phyloP scores from a whole-genome alignment of 2,888 invertebrate species.

The Siphlonurus alternatus region DNA sequence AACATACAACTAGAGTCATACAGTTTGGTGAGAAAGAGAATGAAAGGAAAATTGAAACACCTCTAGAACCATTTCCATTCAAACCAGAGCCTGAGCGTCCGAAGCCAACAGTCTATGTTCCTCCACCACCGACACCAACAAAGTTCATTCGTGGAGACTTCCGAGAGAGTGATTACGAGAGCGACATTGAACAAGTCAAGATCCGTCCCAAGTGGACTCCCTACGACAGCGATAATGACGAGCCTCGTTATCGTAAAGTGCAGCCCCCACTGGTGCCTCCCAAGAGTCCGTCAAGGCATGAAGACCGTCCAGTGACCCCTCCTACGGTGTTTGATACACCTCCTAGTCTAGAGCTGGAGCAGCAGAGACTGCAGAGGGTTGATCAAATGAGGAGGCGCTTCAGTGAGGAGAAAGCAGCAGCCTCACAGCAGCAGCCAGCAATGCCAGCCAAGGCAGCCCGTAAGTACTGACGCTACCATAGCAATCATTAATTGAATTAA shows the following conservation, averaged over 20 bases:
- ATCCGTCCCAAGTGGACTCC: slow-evolving; percentile 37
- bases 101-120: slow-evolving; percentile 16
- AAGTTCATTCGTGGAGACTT: slow-evolving; percentile 38
- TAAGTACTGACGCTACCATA: no score
- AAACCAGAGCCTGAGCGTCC: slow-evolving; percentile 29
- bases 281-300: slow-evolving; percentile 26
- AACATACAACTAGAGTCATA: slow-evolving; percentile 50
- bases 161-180: slow-evolving; percentile 49
- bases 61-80: slow-evolving; percentile 32
- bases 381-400: slow-evolving; percentile 23
- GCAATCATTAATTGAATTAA: no score
- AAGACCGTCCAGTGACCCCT: slow-evolving; percentile 34
- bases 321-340: slow-evolving; percentile 40
- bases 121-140: slow-evolving; percentile 37
- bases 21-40: slow-evolving; percentile 38
- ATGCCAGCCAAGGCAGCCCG: background rate
- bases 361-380: slow-evolving; percentile 21
- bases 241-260: slow-evolving; percentile 36
- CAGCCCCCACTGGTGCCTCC: slow-evolving; percentile 29
- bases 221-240: slow-evolving; percentile 45
- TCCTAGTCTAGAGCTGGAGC: slow-evolving; percentile 23
- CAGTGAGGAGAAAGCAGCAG: slow-evolving; percentile 12
- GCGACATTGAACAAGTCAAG: slow-evolving; percentile 36
- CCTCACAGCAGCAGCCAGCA: background rate
- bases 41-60: background rate